Percentiles rank a stretch among this genome's conserved stretches.
These are phyloP conservation scores for Linnaemya tessellans DNA, from an alignment of 2,888 invertebrate genomes.

Conservation along the genomic window DNA sequence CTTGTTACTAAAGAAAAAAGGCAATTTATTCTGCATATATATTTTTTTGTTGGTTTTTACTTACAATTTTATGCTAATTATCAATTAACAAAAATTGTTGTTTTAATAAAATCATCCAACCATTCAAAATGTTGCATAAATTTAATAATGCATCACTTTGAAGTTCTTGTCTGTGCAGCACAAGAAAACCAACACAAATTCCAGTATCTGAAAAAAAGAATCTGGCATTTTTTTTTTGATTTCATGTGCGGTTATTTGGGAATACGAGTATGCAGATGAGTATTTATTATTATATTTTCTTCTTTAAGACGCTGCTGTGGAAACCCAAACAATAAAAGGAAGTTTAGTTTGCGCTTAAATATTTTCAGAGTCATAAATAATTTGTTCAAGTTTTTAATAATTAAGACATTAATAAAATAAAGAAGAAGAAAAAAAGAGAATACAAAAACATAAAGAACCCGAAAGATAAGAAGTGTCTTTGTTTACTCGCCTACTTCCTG, in stretches of 20 bases:
- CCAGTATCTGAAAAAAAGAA: slow-evolving; percentile 33
- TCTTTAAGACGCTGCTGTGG: neutral
- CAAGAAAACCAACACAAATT: slow-evolving; percentile 11
- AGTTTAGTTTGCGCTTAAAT: slow-evolving; percentile 30
- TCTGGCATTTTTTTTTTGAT: slow-evolving; percentile 25
- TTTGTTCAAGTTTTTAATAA: slow-evolving; percentile 69
- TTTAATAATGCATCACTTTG: slow-evolving; percentile 70
- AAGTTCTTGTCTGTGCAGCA: slow-evolving; percentile 29
- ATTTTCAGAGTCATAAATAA: slow-evolving; percentile 65
- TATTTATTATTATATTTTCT: neutral
- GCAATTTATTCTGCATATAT: slow-evolving; percentile 17
- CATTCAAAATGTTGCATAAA: slow-evolving; percentile 71
- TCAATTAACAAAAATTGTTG: slow-evolving; percentile 71
- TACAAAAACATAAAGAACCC: no score
- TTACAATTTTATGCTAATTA: slow-evolving; percentile 70
- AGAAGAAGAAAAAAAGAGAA: slow-evolving; percentile 18
- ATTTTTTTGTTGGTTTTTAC: slow-evolving; percentile 3
- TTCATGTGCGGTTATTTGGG: neutral
- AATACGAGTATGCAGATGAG: slow-evolving; percentile 42
- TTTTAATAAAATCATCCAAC: slow-evolving; percentile 70
- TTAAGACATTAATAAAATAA: slow-evolving; percentile 66
- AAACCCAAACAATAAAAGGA: slow-evolving; percentile 38
- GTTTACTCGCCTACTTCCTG: slow-evolving; percentile 21
- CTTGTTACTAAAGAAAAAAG: neutral
- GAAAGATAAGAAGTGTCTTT: slow-evolving; percentile 25